These are phyloP conservation scores for Syrrhaptes paradoxus DNA, from an alignment of 2,113 vertebrate species.

Conservation along the genomic window DNA sequence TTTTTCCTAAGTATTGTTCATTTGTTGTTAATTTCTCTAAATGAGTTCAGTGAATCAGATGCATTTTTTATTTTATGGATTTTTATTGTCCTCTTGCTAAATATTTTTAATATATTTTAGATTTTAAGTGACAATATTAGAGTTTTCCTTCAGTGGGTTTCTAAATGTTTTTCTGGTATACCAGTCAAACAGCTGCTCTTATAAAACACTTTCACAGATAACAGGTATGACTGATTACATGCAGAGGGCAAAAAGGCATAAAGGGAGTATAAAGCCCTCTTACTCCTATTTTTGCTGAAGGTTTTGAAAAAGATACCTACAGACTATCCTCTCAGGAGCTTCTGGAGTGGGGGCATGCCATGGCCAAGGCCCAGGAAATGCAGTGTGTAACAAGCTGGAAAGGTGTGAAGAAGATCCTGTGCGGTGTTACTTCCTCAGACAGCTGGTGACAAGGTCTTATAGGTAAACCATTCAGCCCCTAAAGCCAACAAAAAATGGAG, in stretches of 20 bases:
- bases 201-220: not conserved
- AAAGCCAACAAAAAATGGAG: not conserved
- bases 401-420: not conserved
- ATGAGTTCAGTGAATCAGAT: not conserved
- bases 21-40: no score
- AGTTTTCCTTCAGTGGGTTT: not conserved
- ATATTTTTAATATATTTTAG: not conserved
- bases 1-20: not conserved
- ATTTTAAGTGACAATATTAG: not conserved
- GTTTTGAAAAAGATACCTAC: not conserved
- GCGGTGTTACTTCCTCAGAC: not conserved
- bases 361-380: not conserved
- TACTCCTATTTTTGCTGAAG: not conserved
- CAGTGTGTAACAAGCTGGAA: not conserved
- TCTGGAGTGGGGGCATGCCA: not conserved
- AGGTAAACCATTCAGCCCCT: not conserved
- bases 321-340: not conserved
- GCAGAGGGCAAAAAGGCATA: not conserved
- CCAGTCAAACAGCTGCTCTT: not conserved
- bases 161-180: not conserved
- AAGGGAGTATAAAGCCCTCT: not conserved
- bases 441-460: not conserved
- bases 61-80: not conserved
- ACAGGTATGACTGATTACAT: not conserved
- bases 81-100: constrained; percentile 6